These are phyloP conservation scores for Sisyra terminalis DNA, from an alignment of 2,888 invertebrate genomes.

Conservation along the genomic window DNA sequence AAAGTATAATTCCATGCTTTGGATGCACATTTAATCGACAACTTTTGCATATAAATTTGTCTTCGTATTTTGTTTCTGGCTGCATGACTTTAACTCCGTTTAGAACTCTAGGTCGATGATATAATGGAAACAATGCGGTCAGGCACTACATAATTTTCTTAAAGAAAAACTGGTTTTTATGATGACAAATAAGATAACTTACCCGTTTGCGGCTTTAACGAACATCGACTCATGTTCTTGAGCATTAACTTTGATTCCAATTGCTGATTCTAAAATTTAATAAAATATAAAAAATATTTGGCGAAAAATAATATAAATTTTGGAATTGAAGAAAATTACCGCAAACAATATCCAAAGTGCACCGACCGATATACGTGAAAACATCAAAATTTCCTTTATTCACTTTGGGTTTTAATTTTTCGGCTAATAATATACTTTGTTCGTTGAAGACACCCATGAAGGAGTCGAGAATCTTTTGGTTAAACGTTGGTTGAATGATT, in stretches of 20 bases:
- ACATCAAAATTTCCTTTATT: conserved; percentile 30
- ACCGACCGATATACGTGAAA: conserved; percentile 33
- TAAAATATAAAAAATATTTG: too few relatives aligned
- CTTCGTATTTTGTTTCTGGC: too few relatives aligned
- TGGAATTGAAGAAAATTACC: conserved; percentile 24
- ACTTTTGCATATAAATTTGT: too few relatives aligned
- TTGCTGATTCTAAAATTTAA: conserved; percentile 59
- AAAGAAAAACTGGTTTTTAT: conserved; percentile 14
- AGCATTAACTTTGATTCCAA: conserved; percentile 47
- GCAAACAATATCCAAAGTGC: conserved; percentile 43
- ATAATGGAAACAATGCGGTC: too few relatives aligned
- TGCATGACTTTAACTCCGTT: too few relatives aligned
- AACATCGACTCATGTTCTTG: conserved; percentile 40
- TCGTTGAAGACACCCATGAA: conserved; percentile 42
- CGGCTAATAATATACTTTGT: conserved; percentile 32
- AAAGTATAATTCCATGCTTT: too few relatives aligned
- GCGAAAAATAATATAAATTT: too few relatives aligned
- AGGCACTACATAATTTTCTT: too few relatives aligned
- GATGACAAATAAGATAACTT: conserved; percentile 10
- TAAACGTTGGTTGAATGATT: conserved; percentile 43
- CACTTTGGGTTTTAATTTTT: conserved; percentile 25
- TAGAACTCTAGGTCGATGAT: too few relatives aligned
- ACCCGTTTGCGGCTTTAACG: conserved; percentile 31
- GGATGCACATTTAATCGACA: too few relatives aligned
- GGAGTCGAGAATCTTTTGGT: conserved; percentile 40